phyloP scores from a whole-genome alignment of 2,113 vertebrate genomes.

The Carassius auratus region DNA sequence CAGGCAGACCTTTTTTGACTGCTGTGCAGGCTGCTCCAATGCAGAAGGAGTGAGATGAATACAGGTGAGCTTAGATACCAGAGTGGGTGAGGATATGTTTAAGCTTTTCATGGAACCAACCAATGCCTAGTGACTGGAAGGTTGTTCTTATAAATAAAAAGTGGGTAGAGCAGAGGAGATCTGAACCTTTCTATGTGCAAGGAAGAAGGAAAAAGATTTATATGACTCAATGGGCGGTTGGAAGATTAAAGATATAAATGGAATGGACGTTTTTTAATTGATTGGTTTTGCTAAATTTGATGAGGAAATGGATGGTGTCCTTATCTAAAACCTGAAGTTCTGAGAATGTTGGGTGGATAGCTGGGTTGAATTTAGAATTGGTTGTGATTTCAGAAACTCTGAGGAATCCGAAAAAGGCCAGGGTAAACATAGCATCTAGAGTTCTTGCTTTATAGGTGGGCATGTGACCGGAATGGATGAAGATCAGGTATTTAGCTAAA shows the following conservation, averaged over 20 bases:
- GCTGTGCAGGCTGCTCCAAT: too few relatives aligned
- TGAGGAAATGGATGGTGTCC: neutral
- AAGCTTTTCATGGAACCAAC: too few relatives aligned
- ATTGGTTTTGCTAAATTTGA: neutral
- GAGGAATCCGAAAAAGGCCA: neutral
- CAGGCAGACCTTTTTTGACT: too few relatives aligned
- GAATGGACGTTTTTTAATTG: neutral
- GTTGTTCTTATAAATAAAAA: neutral
- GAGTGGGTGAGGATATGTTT: too few relatives aligned
- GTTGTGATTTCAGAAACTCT: neutral
- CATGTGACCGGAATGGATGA: too few relatives aligned
- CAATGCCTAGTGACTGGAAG: neutral
- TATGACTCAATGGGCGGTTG: neutral
- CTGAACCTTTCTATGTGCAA: neutral
- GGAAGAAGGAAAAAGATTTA: neutral
- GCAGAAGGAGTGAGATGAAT: too few relatives aligned
- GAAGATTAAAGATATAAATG: neutral
- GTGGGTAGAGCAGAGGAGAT: neutral
- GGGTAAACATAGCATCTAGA: neutral
- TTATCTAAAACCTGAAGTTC: neutral
- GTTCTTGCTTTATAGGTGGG: neutral
- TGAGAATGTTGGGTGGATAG: neutral
- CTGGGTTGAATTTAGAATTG: neutral
- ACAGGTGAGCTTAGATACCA: too few relatives aligned
- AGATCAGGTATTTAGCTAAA: too few relatives aligned